A percentile compares a stretch with the other conserved stretches of the same genome.
These are phyloP conservation scores for Camelus bactrianus DNA, from an alignment of 2,113 vertebrate genomes.

Conservation along the genomic window DNA sequence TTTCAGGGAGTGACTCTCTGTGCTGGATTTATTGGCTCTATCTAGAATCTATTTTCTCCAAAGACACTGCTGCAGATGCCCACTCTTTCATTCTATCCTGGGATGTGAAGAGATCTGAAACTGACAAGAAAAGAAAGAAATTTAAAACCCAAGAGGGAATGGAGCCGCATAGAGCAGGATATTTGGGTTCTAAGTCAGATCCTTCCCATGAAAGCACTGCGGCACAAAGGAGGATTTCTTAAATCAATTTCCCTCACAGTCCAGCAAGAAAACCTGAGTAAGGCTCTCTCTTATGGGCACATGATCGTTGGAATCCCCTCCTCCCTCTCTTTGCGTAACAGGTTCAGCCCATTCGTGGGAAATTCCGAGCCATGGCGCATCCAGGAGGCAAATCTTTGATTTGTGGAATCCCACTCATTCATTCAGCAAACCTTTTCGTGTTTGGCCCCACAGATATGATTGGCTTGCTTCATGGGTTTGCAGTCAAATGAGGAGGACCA, in stretches of 20 bases:
- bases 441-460: not conserved
- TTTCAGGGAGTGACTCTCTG: conserved; percentile 57
- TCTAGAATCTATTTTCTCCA: conserved; percentile 72
- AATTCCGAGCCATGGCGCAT: not conserved
- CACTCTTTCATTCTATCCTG: conserved; percentile 27
- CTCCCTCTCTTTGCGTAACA: not conserved
- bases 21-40: conserved; percentile 68
- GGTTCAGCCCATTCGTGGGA: not conserved
- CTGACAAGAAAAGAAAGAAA: conserved; percentile 62
- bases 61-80: conserved; percentile 24
- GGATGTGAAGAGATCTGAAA: conserved; percentile 63
- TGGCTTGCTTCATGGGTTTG: not conserved
- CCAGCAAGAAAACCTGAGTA: not conserved
- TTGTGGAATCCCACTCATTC: not conserved
- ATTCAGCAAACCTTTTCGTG: not conserved
- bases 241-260: conserved; percentile 34
- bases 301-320: not conserved
- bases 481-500: not conserved
- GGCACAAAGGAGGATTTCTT: not conserved
- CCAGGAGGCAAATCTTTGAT: not conserved
- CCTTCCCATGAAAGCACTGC: not conserved
- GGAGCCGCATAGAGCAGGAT: not conserved
- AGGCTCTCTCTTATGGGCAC: not conserved
- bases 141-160: conserved; percentile 45
- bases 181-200: not conserved